Percentiles rank a stretch among this genome's conserved stretches.
Evolutionary conservation across 2,797 vertebrate species (phyloP).

Genomic region (Sebastes vulpes): DNA sequence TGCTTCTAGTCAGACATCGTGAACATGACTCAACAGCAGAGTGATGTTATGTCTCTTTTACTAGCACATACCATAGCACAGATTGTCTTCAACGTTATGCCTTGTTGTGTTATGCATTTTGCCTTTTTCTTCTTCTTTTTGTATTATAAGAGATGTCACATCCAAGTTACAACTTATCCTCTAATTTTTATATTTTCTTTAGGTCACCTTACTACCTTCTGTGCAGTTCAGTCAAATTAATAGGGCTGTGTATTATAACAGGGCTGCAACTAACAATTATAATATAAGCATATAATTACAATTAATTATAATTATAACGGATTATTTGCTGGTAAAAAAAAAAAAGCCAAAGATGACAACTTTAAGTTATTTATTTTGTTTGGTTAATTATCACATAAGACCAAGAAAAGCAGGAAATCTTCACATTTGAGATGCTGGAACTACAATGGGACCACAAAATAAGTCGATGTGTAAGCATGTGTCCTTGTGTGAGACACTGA

Average conservation of each 20-base stretch:
- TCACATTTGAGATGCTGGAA: neutral
- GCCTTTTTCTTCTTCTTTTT: neutral
- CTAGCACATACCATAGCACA: neutral
- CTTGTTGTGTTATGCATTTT: neutral
- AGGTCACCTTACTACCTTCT: neutral
- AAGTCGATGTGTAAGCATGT: neutral
- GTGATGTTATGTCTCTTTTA: constrained; percentile 1
- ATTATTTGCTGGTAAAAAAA: neutral
- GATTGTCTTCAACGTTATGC: neutral
- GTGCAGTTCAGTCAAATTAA: neutral
- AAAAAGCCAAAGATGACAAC: neutral
- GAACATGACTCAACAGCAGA: constrained; percentile 32
- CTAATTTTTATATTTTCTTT: neutral
- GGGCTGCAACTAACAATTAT: neutral
- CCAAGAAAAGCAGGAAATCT: neutral
- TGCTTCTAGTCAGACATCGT: constrained; percentile 39
- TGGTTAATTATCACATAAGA: neutral
- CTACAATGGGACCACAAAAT: neutral
- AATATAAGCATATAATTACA: no score
- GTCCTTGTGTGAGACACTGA: no score
- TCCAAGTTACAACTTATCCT: neutral
- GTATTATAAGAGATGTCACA: neutral
- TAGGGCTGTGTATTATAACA: no score
- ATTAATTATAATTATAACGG: neutral
- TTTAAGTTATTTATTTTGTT: neutral